Evolutionary conservation across 2,888 invertebrate genomes (phyloP).

Genomic region (Frankliniella fusca): DNA sequence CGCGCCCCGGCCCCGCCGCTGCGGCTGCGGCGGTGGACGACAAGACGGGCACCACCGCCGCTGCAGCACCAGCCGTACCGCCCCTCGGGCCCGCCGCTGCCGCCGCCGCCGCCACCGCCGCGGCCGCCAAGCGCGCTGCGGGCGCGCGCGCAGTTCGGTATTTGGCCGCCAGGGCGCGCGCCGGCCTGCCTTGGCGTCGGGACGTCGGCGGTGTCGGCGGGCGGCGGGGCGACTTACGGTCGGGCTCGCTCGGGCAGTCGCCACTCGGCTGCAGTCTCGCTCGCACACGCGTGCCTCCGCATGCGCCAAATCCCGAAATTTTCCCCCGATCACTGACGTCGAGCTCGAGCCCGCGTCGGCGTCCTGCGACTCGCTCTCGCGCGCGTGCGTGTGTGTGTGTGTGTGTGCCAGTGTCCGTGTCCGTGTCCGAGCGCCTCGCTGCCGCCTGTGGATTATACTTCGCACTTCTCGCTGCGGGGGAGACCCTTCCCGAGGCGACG

Average conservation of each 20-base stretch:
- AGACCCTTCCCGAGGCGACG: background rate
- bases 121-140: background rate
- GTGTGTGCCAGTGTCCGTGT: background rate
- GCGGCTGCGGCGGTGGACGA: background rate
- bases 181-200: background rate
- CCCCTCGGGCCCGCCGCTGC: background rate
- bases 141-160: background rate
- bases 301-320: background rate
- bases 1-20: background rate
- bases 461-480: no score
- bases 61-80: background rate
- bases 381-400: background rate
- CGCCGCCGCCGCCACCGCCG: background rate
- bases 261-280: constrained; percentile 3
- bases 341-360: background rate
- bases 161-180: background rate
- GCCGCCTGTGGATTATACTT: no score
- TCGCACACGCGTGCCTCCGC: background rate
- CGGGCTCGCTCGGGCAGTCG: background rate
- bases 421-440: no score
- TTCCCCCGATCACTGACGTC: background rate
- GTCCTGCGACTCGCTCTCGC: background rate
- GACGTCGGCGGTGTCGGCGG: no score
- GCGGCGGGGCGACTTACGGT: background rate
- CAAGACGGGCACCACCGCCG: background rate